phyloP scores from a whole-genome alignment of 2,888 invertebrate genomes.

The Parnassius orleans region DNA sequence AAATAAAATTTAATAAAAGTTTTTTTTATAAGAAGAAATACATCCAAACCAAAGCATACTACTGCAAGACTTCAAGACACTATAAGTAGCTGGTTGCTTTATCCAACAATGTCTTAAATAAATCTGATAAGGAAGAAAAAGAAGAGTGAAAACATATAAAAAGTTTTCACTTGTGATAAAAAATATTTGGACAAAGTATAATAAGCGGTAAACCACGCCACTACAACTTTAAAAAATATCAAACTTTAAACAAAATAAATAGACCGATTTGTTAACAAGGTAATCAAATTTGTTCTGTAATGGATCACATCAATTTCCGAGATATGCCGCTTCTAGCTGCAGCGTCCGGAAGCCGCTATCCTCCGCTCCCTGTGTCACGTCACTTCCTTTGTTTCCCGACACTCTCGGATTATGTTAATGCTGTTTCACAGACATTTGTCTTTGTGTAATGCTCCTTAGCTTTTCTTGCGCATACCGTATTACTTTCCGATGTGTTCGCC shows the following conservation, averaged over 20 bases:
- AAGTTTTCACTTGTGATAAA: background rate
- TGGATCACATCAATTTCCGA: slow-evolving; percentile 52
- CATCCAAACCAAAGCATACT: too few species aligned
- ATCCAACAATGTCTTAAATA: too few species aligned
- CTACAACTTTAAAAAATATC: slow-evolving; percentile 9
- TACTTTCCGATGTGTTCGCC: slow-evolving; percentile 63
- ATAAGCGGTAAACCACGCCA: background rate
- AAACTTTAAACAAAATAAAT: slow-evolving; percentile 11
- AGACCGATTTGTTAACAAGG: slow-evolving; percentile 29
- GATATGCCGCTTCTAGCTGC: slow-evolving; percentile 38
- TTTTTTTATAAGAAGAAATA: too few species aligned
- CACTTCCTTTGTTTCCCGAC: slow-evolving; percentile 64
- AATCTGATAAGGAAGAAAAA: background rate
- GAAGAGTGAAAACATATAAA: background rate
- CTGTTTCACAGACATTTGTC: slow-evolving; percentile 72
- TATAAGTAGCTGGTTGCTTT: too few species aligned
- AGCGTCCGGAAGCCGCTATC: slow-evolving; percentile 47
- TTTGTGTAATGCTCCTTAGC: slow-evolving; percentile 64
- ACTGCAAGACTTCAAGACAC: too few species aligned
- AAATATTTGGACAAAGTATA: background rate
- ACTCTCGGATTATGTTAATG: slow-evolving; percentile 74
- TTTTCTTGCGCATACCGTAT: slow-evolving; percentile 53
- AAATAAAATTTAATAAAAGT: too few species aligned
- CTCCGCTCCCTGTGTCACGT: slow-evolving; percentile 48
- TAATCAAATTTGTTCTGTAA: slow-evolving; percentile 51